Base-by-base conservation (phyloP, 1,140 invertebrate species). In the Trichonephila clavipes region DNA sequence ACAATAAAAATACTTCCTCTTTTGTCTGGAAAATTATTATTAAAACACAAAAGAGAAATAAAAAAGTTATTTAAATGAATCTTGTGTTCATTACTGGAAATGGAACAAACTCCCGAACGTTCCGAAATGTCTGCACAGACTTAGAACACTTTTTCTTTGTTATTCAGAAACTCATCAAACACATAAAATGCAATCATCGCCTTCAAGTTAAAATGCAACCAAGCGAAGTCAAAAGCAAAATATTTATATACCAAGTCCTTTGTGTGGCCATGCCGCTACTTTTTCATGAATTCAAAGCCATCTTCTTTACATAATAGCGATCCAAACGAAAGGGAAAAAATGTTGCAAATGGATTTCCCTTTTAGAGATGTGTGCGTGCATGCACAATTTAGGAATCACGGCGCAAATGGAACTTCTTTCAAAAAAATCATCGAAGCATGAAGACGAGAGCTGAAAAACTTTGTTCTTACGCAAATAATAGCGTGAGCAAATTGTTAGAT, bases 371-470 rank as follows among this genome's bases (percentile, higher is more conserved):
- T 8, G 72, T 18, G 72, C 72, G 72, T 77, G 72, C 72, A 34
- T 28, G 34, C 72, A 77, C 72, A 18, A 77, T 77, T 77, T 77
- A 77, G 28, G 16, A 77, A 18, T 34, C 24, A 77, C 16, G 2
- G 58, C 83, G 14, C 62, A 88, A 88, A 64, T 88, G 40, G 86
- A 88, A 64, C 86, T 58, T 64, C 86, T 88, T 88, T 88, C 86
- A 88, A 12, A 64, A 64, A 40, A 28, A 21, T 34, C 12, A 88
- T n/a, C 86, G 86, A 88, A 40, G 61, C 86, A 64, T 88, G 86
- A 62, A 64, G 34, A 34, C 64, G 62, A 51, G 8, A 12, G 40
- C 62, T 88, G 28, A 40, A 88, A 64, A 88, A 85, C 51, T 85
- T 85, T 58, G n/a, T 28, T 85, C 83, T 85, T 85, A 59, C 83